Evolutionary conservation across 1,140 invertebrate species (phyloP).

Genomic region (Saccostrea echinata): DNA sequence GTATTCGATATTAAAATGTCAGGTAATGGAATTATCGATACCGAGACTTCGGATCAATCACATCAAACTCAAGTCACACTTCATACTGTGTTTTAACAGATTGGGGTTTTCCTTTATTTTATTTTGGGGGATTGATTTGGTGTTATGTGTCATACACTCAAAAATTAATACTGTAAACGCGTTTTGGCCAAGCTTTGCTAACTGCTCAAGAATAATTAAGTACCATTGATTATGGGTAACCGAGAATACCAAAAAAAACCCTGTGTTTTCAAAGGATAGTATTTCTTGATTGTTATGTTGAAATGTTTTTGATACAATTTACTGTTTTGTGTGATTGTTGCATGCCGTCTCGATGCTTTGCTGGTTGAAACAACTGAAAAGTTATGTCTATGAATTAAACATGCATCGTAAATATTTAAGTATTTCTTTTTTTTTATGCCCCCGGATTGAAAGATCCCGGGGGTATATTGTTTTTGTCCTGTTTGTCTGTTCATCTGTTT

Average conservation of each 20-base stretch:
- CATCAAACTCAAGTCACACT: background rate
- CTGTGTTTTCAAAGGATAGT: background rate
- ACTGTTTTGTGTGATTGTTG: no score
- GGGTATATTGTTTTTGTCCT: no score
- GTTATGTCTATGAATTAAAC: no score
- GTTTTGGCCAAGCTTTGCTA: background rate
- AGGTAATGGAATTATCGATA: background rate
- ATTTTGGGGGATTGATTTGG: background rate
- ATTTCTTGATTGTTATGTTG: no score
- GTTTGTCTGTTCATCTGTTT: no score
- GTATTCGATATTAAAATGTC: background rate
- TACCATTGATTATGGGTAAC: background rate
- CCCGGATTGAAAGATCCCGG: no score
- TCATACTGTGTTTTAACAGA: background rate
- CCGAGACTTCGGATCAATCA: background rate
- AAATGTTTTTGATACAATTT: no score
- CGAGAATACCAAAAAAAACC: background rate
- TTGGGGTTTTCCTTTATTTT: slow-evolving; percentile 1
- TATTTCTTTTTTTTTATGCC: no score
- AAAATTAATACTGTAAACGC: background rate
- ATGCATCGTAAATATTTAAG: no score
- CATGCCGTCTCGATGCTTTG: no score
- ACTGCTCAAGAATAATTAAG: background rate
- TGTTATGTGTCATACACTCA: background rate
- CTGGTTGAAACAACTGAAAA: no score